Evolutionary conservation across 2,113 vertebrate species (phyloP).

Genomic region (Dicerorhinus sumatrensis): DNA sequence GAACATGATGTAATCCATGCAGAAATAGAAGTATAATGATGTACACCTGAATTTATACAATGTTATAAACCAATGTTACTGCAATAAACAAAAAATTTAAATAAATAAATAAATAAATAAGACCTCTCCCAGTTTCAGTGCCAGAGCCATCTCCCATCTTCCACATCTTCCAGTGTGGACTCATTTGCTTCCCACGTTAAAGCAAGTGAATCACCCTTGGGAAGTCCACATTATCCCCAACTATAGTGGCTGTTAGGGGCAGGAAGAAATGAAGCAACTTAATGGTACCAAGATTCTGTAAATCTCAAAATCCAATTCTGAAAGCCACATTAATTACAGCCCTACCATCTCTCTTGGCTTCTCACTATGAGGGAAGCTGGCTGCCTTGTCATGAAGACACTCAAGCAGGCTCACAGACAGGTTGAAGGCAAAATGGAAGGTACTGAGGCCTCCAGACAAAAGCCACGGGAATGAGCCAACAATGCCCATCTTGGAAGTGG

Average conservation of each 20-base stretch:
- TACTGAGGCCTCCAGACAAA: background rate
- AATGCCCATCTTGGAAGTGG: background rate
- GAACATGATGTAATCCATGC: too few relatives aligned
- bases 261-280: background rate
- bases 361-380: background rate
- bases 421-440: background rate
- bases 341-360: background rate
- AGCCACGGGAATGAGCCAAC: background rate
- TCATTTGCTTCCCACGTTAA: background rate
- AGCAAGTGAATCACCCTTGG: background rate
- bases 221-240: background rate
- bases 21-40: too few relatives aligned
- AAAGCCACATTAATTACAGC: background rate
- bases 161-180: background rate
- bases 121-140: background rate
- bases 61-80: too few relatives aligned
- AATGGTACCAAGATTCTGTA: background rate
- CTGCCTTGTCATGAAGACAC: background rate
- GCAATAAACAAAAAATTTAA: too few relatives aligned
- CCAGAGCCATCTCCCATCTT: background rate
- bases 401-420: background rate
- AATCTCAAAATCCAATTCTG: background rate
- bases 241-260: background rate
- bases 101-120: background rate
- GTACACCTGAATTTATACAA: too few relatives aligned